Base-by-base conservation (phyloP, 2,888 invertebrate species). In the Pyrrhosoma nymphula region DNA sequence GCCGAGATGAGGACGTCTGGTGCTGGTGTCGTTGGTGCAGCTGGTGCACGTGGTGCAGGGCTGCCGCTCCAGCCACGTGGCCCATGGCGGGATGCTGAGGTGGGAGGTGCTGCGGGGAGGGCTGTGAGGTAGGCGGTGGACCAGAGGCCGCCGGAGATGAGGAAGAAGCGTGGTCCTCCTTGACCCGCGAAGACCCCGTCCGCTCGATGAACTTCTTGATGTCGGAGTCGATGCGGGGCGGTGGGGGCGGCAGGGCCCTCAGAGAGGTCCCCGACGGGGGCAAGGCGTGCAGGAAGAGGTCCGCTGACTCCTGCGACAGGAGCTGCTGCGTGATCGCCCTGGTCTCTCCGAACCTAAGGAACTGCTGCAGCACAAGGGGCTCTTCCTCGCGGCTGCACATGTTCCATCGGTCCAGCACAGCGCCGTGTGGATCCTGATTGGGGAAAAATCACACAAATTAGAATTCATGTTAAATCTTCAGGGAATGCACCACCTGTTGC, bases 341-440 rank as follows among this genome's bases (percentile, higher is more conserved):
- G 96, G 99, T 99, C 97, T 99, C 99, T 96, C 98, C 98, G 96
- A 99, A 98, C 96, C 99, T 98, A 96, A 99, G 98, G 97, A 99
- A 99, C 97, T 99, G 99, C 97, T 99, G 99, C 96, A 99, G 97
- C 96, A 99, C 99, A 97, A 99, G 98, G 97, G 98, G 98, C 97
- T 99, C 99, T 97, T 99, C 99, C 97, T 99, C 98, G 96, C 98
- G 98, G 96, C 98, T 98, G 97, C 98, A 98, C 97, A 99, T 98
- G 96, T 98, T 98, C 99, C 99, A 99, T 97, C 98, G 98, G 97
- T 99, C 99, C 97, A 99, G 97, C 96, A 98, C 97, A 97, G 98
- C 98, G 96, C 98, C 98, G 97, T 98, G 98, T 96, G 98, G 98
- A 97, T 99, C 98, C 99, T 99, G 97, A 10, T 47, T 47, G 47